Evolutionary conservation across 1,140 invertebrate genomes (phyloP).

Genomic region (Hylyphantes graminicola): DNA sequence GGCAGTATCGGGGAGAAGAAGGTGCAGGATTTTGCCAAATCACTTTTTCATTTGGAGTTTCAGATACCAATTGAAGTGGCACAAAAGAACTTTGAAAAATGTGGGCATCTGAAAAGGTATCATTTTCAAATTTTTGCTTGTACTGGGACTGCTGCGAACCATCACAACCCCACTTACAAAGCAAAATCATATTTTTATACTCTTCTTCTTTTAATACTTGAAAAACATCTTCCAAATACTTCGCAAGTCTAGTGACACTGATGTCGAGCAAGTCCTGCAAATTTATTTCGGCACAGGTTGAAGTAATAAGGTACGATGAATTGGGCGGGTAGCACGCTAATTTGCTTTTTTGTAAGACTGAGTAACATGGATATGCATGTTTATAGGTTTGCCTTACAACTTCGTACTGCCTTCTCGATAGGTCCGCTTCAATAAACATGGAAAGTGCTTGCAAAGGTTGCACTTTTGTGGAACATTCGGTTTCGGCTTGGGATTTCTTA

Average conservation of each 20-base stretch:
- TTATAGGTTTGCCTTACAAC: not conserved
- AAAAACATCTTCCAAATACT: not conserved
- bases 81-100: constrained; percentile 12
- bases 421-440: constrained; percentile 10
- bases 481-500: not conserved
- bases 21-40: constrained; percentile 4
- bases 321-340: not conserved
- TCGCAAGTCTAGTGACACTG: not conserved
- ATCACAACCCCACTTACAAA: constrained; percentile 23
- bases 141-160: constrained; percentile 8
- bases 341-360: constrained; percentile 7
- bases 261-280: too few species aligned
- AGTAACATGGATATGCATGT: constrained; percentile 11
- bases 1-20: not conserved
- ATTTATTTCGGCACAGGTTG: not conserved
- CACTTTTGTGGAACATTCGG: not conserved
- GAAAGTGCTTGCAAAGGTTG: constrained; percentile 11
- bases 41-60: not conserved
- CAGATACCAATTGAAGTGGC: not conserved
- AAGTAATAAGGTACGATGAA: not conserved
- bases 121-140: constrained; percentile 26
- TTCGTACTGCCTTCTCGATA: constrained; percentile 25
- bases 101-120: not conserved
- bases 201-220: not conserved
- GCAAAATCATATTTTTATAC: not conserved